Conservation (phyloP, 2,888 invertebrate genomes). For the Andrena bucephala region DNA sequence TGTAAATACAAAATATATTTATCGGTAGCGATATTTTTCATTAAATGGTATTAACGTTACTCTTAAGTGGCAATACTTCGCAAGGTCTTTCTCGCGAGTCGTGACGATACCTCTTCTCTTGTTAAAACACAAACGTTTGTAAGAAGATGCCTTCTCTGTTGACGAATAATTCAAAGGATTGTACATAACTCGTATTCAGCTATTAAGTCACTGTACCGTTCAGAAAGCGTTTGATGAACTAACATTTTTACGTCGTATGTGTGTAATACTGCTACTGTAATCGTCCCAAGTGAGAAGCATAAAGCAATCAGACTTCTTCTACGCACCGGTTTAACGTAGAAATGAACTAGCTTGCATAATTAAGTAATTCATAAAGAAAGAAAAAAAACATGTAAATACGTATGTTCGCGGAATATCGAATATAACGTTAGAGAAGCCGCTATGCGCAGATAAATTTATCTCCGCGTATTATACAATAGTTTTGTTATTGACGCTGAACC, state of each 20-base stretch:
- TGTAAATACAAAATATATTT: conserved; percentile 45
- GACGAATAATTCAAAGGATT: conserved; percentile 1
- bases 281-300: background rate
- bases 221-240: conserved; percentile 21
- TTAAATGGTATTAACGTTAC: conserved; percentile 26
- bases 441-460: conserved; percentile 47
- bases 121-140: conserved; percentile 4
- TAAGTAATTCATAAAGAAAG: background rate
- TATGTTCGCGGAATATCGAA: conserved; percentile 31
- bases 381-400: conserved; percentile 58
- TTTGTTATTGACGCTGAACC: conserved; percentile 53
- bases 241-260: conserved; percentile 21
- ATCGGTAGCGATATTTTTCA: conserved; percentile 7
- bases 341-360: conserved; percentile 8
- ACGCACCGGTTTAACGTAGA: conserved; percentile 1
- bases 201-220: background rate
- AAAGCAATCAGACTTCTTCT: conserved; percentile 25
- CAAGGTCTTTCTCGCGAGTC: background rate
- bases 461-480: conserved; percentile 51
- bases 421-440: conserved; percentile 18
- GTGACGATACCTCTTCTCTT: conserved; percentile 13
- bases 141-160: conserved; percentile 3
- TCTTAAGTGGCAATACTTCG: conserved; percentile 18
- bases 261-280: conserved; percentile 17
- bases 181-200: conserved; percentile 16